Evolutionary conservation across 1,140 invertebrate genomes (phyloP), one percentile per base, ranked within the genome.

Genomic region (Whitmania pigra): DNA sequence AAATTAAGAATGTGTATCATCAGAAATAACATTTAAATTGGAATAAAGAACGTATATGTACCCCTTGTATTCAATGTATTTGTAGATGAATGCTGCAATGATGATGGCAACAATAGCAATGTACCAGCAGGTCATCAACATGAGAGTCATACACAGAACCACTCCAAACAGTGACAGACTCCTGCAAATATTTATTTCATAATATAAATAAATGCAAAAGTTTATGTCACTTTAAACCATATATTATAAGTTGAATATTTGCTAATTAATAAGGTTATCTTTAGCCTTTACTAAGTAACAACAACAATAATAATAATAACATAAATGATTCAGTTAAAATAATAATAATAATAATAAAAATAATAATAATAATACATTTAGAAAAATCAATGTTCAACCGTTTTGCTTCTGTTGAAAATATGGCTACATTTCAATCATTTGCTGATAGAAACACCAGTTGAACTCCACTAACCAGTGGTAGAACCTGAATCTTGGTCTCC

Each of bases 121-220:
- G 80, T 95, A 97, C 95, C 95, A 99, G 69, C 92, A 95, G 2
- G 93, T 93, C 89, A 99, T 96, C 81, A 99, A 99, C 97, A 99
- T 99, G 72, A 99, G 91, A 7, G 93, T 90, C 77, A 99, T 89
- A 82, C 96, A 99, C 13, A 99, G 85, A 0, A 88, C 85, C 71
- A 98, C 83, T 25, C 95, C 97, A 70, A 93, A 82, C 75, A 97
- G 87, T 0, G 95, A 99, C 18, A 99, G 83, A 57, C 88, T 89
- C 89, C 89, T 90, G 78, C 73, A 79, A 77, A 31, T 20, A 20
- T 25, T 31, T 63, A 3, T 9, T 20, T 11, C 7, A 13, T 9
- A 22, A 60, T 6, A 15, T 29, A 6, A 29, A 60, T 60, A 13
- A 15, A 6, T 31, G 0, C 20, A 57, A 27, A 57, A n/a, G 5